A percentile compares a stretch with the other conserved stretches of the same genome.
Conservation (phyloP, 1,140 invertebrate species). For the Chrysoperla carnea region DNA sequence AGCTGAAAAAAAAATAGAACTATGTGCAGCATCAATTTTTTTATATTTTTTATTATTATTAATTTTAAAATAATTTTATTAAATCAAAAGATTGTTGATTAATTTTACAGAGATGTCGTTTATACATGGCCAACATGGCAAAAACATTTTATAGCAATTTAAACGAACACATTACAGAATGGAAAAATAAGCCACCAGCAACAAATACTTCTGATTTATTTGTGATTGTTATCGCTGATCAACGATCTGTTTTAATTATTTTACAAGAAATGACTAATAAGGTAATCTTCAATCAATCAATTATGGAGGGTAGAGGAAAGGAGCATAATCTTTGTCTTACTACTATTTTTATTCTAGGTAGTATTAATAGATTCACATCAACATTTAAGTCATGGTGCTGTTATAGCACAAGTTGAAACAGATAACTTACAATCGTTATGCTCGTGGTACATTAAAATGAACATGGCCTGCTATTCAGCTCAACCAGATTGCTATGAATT, state of each 20-base stretch:
- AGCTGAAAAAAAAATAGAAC: no score
- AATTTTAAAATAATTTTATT: neutral
- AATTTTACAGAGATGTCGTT: slow-evolving; percentile 15
- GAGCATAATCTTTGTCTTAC: no score
- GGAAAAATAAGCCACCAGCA: slow-evolving; percentile 7
- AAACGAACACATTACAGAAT: slow-evolving; percentile 12
- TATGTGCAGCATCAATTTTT: no score
- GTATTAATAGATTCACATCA: slow-evolving; percentile 19
- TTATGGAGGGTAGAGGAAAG: no score
- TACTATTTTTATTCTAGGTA: no score
- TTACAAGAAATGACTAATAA: slow-evolving; percentile 13
- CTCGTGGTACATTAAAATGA: slow-evolving; percentile 13
- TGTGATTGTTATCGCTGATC: slow-evolving; percentile 16
- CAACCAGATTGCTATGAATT: slow-evolving; percentile 17
- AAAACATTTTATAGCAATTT: slow-evolving; percentile 14
- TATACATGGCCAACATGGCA: slow-evolving; percentile 14
- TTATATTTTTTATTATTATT: no score
- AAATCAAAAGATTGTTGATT: neutral
- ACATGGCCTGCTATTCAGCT: slow-evolving; percentile 13
- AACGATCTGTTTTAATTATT: slow-evolving; percentile 17
- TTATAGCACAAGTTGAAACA: slow-evolving; percentile 12
- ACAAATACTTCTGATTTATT: slow-evolving; percentile 11
- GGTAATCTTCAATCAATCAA: no score
- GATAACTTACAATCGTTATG: slow-evolving; percentile 13
- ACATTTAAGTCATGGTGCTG: slow-evolving; percentile 15